Percentiles rank a stretch among this genome's conserved stretches.
Evolutionary conservation across 2,888 invertebrate species (phyloP).

Genomic region (Sarcophaga variegata): DNA sequence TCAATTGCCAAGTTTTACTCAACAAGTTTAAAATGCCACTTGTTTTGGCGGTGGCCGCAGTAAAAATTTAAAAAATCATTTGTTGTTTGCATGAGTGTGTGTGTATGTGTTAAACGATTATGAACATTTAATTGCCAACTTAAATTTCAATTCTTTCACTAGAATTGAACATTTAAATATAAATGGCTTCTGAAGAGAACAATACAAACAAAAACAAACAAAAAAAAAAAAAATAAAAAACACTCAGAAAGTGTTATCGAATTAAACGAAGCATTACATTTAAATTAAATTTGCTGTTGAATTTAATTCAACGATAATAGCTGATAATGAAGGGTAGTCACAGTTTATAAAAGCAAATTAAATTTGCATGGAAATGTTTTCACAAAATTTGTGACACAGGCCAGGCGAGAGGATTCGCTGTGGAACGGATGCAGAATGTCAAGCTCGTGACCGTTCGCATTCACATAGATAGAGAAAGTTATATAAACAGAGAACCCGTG

Average conservation of each 20-base stretch:
- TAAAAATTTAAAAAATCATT: no score
- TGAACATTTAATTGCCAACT: constrained; percentile 24
- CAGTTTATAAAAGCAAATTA: neutral
- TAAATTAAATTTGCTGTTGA: neutral
- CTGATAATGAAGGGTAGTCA: neutral
- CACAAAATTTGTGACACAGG: no score
- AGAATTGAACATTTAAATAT: constrained; percentile 4
- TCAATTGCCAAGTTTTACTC: neutral
- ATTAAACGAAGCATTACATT: constrained; percentile 19
- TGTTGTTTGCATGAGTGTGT: neutral
- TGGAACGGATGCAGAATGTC: no score
- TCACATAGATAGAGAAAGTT: no score
- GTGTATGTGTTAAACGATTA: neutral
- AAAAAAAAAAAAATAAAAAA: no score
- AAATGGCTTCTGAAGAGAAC: neutral
- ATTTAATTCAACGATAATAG: neutral
- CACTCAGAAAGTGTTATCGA: constrained; percentile 1
- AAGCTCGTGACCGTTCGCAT: no score
- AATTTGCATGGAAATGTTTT: no score
- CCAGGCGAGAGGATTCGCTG: no score
- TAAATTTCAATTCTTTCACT: constrained; percentile 1
- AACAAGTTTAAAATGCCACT: neutral
- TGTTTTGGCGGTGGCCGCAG: neutral
- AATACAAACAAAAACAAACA: neutral
- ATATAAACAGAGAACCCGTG: no score